Evolutionary conservation across 2,888 invertebrate species (phyloP), one percentile per base, ranked within the genome.

Genomic region (Platypus cylindrus): DNA sequence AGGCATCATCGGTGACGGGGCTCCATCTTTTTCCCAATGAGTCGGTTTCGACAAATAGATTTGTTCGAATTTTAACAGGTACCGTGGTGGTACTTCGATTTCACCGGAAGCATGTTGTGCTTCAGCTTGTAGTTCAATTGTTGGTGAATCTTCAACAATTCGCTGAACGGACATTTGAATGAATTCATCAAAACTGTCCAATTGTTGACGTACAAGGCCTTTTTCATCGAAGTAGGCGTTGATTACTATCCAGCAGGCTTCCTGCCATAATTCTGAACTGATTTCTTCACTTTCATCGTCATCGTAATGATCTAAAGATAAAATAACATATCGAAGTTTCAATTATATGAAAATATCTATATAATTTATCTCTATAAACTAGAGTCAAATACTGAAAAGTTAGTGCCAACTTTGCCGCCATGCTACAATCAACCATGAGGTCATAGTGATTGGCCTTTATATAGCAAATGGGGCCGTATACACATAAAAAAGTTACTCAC

Each of bases 21-120:
- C 91, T 56, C 98, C 98, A 70, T 98, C 98, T 65, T 98, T 98
- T 62, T 99, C 98, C 98, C 98, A 99, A 70, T 99, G 98, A 5
- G 97, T 99, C 2, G 98, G 98, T 62, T 98, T 98, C 0, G 97
- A 97, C 28, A 99, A 63, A 59, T 99, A 98, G 58, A 98, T 97
- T 66, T 98, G 97, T 60, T 95, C 97, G 64, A 99, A 98, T 64
- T 97, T 98, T 5, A 99, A 61, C 23, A 89, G 65, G 65, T 93
- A 97, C 41, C 84, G 75, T 0, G 93, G 84, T 1, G 90, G 90
- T 34, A 75, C 79, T 64, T 93, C 91, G 24, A 94, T 80, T 70
- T 87, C 84, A 23, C 94, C 95, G 2, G 84, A 77, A 1, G 84
- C 81, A 62, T 98, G 97, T 58, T 98, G 97, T 0, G 94, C 93